Base-by-base conservation (phyloP, 2,113 vertebrate species). In the Xyrauchen texanus region DNA sequence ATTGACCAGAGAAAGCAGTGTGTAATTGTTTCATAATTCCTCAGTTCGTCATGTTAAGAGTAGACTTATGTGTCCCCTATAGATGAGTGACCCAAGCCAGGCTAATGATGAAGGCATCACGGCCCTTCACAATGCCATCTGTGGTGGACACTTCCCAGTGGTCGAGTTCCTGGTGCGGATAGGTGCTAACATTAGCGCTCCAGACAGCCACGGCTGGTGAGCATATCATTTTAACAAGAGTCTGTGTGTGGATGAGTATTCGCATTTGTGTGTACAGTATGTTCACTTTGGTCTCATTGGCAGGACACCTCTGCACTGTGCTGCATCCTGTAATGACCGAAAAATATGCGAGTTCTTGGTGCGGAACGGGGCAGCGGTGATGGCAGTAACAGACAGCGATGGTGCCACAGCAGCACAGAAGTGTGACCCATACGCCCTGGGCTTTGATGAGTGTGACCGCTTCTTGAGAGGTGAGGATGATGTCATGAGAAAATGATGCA, bases 101-200 rank as follows among this genome's bases (percentile, higher is more conserved):
- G 89, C 95, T 0, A 97, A 97, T 0, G 96, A 96, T 4, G 96
- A 97, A 84, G 96, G 96, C 75, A 97, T 98, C 89, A 98, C 96
- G 0, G 96, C 95, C 0, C 93, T 98, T 65, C 96, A 98, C 87
- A 98, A 98, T 0, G 95, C 94, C 68, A 95, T 98, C 87, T 98
- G 96, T 0, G 95, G 95, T 0, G 94, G 95, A 8, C 95, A 96
- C 83, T 93, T 94, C 49, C 65, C 88, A 3, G 91, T 97, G 0
- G 96, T 96, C 8, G 95, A 95, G 76, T 96, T 96, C 81, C 94
- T 98, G 44, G 94, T 98, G 55, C 91, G 88, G 5, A 88, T 90
- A 0, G 95, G 96, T 0, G 95, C 94, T 88, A 95, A 97, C 1
- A 93, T 96, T 82, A 97, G 96, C 42, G 92, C 96, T 3, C 93